Evolutionary conservation across 2,888 invertebrate genomes (phyloP).

Genomic region (Griposia aprilina): DNA sequence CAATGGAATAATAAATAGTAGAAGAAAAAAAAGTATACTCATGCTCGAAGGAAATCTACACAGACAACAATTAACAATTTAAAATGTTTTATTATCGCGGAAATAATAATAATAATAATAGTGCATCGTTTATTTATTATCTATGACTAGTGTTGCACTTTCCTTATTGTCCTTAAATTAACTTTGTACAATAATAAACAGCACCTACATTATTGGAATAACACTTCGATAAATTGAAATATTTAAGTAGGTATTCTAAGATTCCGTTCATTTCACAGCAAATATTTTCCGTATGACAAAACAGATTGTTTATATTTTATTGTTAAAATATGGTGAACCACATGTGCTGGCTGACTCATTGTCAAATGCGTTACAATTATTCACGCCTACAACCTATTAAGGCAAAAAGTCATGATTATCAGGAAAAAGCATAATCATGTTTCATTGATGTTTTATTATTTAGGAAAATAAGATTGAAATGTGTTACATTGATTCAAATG

Average conservation of each 20-base stretch:
- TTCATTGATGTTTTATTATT: slow-evolving; percentile 15
- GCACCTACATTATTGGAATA: slow-evolving; percentile 17
- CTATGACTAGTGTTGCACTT: slow-evolving; percentile 37
- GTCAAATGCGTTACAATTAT: slow-evolving; percentile 52
- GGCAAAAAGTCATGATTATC: slow-evolving; percentile 23
- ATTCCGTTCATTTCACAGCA: slow-evolving; percentile 37
- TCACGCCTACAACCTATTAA: slow-evolving; percentile 12
- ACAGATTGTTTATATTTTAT: slow-evolving; percentile 54
- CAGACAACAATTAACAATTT: neutral
- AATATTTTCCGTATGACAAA: slow-evolving; percentile 43
- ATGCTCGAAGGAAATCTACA: slow-evolving; percentile 17
- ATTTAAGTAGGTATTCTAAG: slow-evolving; percentile 28
- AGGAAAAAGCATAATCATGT: slow-evolving; percentile 17
- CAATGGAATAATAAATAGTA: slow-evolving; percentile 6
- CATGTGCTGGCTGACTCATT: slow-evolving; percentile 63
- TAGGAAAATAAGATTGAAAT: slow-evolving; percentile 4
- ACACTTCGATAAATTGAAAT: slow-evolving; percentile 37
- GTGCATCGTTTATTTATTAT: slow-evolving; percentile 34
- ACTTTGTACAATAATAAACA: slow-evolving; percentile 41
- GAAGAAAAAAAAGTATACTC: slow-evolving; percentile 7
- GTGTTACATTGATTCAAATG: neutral
- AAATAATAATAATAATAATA: slow-evolving; percentile 44
- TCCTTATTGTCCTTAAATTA: slow-evolving; percentile 58
- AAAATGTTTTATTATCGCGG: slow-evolving; percentile 37
- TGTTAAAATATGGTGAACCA: slow-evolving; percentile 53